Base-by-base conservation (phyloP, 2,797 vertebrate genomes). In the Ceyx erithaca region DNA sequence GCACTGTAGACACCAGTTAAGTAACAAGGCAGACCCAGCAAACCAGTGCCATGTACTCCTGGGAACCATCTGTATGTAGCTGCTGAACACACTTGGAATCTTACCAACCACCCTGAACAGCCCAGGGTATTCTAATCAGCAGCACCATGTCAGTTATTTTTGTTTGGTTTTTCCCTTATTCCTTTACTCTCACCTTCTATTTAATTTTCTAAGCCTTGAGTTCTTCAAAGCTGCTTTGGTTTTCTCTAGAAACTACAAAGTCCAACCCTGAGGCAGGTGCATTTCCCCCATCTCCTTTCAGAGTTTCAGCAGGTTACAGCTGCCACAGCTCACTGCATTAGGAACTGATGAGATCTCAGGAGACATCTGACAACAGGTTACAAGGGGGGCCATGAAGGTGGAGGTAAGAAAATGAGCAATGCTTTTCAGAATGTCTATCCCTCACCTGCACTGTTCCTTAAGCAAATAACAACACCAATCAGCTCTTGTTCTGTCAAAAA, bases 141-240 rank as follows among this genome's bases (percentile, higher is more conserved):
- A 66, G 19, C 49, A 76, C 6, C 7, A 61, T 37, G 12, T 40
- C 4, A 3, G 13, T 21, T 51, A 16, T 2, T 0, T 20, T 4
- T 10, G 2, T 0, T 20, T 4, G 12, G 2, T 12, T 33, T 17
- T 43, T 22, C 2, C 19, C 73, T 61, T 66, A 31, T 63, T 79
- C 2, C 54, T 82, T 78, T 43, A 67, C 3, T 61, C 45, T 68
- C n/a, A 48, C 11, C 8, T 57, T 62, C 41, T 41, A 75, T 51
- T 85, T 83, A 21, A 75, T 90, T 69, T 88, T 70, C 16, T 20
- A 49, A 66, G 12, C 19, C 61, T n/a, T 59, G 14, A 61, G 33
- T 63, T 64, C 37, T 72, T 87, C 58, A 64, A 83, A 73, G 26
- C 9, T 54, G 4, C 14, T 67, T 45, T 67, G 17, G 16, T 77